phyloP scores from a whole-genome alignment of 2,888 invertebrate genomes.

The Chymomyza procnemis region DNA sequence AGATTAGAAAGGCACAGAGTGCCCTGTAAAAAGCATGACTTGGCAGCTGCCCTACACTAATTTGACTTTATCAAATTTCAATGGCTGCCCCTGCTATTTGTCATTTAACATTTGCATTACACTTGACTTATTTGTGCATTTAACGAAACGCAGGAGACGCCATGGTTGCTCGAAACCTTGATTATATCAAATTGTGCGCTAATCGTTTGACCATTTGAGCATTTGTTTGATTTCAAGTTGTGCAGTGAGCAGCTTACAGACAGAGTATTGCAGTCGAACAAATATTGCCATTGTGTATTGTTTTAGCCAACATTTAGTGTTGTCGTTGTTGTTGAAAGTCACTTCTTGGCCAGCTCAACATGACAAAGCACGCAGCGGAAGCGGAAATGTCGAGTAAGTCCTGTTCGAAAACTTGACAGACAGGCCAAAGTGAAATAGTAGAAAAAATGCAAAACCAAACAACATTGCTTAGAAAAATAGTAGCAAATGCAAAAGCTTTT shows the following conservation, averaged over 20 bases:
- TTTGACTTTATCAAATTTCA: constrained; percentile 58
- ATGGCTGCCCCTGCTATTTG: constrained; percentile 33
- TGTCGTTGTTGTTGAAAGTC: not conserved
- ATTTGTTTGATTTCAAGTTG: not conserved
- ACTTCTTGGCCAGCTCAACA: constrained; percentile 7
- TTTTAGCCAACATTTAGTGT: not conserved
- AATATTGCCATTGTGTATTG: not conserved
- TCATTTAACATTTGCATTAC: constrained; percentile 18
- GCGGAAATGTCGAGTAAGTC: constrained; percentile 45
- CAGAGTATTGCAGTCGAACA: not conserved
- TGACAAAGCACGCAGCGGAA: constrained; percentile 50
- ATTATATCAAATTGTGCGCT: constrained; percentile 65
- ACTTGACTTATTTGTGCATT: constrained; percentile 42
- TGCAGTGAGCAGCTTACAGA: not conserved
- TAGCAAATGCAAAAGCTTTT: not conserved
- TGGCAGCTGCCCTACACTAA: constrained; percentile 2
- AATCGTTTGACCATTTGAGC: constrained; percentile 58
- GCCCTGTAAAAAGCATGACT: constrained; percentile 12
- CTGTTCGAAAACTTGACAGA: not conserved
- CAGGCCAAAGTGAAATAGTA: not conserved
- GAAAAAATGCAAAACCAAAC: not conserved
- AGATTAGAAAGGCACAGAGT: constrained; percentile 10
- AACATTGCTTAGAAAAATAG: not conserved
- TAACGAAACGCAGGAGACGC: not conserved
- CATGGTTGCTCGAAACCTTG: constrained; percentile 52